Base-by-base conservation (phyloP, 2,888 invertebrate species). In the Pantelozetes paolii region DNA sequence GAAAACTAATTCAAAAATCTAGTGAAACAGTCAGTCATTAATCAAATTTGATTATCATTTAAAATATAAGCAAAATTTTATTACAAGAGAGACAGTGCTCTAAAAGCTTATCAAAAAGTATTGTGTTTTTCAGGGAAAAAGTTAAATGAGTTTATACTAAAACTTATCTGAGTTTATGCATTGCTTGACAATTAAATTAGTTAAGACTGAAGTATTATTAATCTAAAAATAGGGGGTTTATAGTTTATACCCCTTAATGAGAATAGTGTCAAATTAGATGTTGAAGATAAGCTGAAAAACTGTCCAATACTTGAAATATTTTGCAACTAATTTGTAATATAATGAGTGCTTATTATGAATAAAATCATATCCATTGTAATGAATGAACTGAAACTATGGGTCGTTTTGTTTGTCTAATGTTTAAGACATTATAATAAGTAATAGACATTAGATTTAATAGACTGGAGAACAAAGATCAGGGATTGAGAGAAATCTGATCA, bases 121-220 rank as follows among this genome's bases (percentile, higher is more conserved):
- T 36, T 36, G 45, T 45, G 8, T 45, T 45, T 45, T 45, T 28
- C 15, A 59, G 13, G 2, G 15, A 28, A 59, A 59, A 28, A 28
- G 9, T 59, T 28, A 59, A 59, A 59, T 59, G 57, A 59, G 57
- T 59, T 59, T 59, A 30, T 28, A 20, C 23, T 9, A 28, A 59
- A 59, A 59, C 28, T 59, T 59, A 59, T 59, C 57, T 59, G 57
- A 59, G 30, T 59, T 59, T 59, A 59, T 59, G 57, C 57, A 15
- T 59, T 59, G 57, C 28, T 59, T 59, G 28, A 59, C 57, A 59
- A 59, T 59, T 28, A 59, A 28, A 59, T 54, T 54, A 54, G 54
- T 54, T 54, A 13, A 54, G 18, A 8, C 36, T 36, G 13, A 8
- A 6, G 6, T 23, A 20, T 20, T 26, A 2, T 23, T 20, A 26